phyloP scores from a whole-genome alignment of 2,888 invertebrate species.

The Allolobophora icterica region DNA sequence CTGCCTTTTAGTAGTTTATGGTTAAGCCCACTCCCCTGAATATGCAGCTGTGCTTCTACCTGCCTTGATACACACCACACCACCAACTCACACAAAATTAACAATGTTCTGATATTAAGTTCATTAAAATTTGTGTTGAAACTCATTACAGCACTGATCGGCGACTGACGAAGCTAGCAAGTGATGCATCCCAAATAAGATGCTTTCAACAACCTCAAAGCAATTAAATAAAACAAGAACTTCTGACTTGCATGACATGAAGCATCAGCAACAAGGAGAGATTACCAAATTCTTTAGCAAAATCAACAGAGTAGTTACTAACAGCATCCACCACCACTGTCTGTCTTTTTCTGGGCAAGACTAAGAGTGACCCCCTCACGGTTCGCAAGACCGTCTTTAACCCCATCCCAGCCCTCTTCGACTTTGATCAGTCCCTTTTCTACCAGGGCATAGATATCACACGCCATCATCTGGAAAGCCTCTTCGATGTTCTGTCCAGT shows the following conservation, averaged over 20 bases:
- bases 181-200: background rate
- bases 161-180: background rate
- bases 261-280: background rate
- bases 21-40: background rate
- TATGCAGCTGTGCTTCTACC: background rate
- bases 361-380: slow-evolving; percentile 8
- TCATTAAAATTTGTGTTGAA: background rate
- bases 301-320: background rate
- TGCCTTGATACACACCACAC: background rate
- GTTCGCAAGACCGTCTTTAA: slow-evolving; percentile 77
- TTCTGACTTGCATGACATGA: background rate
- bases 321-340: background rate
- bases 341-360: slow-evolving; percentile 21
- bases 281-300: background rate
- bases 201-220: background rate
- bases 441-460: slow-evolving; percentile 81
- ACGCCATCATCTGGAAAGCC: slow-evolving; percentile 86
- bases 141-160: background rate
- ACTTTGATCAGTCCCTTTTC: slow-evolving; percentile 82
- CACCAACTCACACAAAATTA: background rate
- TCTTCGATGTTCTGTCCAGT: slow-evolving; percentile 91
- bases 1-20: background rate
- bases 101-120: background rate
- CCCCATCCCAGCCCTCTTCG: slow-evolving; percentile 92
- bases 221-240: background rate